Evolutionary conservation across 2,888 invertebrate species (phyloP), one percentile per base, ranked within the genome.

Genomic region (Folsomia manolachei): DNA sequence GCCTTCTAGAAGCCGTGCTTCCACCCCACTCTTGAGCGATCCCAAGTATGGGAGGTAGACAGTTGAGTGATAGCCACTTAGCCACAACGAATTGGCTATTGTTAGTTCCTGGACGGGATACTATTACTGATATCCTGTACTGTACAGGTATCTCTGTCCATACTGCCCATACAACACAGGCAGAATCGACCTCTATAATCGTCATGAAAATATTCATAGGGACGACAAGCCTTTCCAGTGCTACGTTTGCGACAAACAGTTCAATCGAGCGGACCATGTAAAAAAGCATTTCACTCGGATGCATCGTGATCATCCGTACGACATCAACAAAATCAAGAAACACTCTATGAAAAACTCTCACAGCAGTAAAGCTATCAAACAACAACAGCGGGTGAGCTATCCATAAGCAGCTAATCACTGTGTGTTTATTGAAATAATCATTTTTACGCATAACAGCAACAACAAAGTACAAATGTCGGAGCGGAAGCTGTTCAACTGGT

Each of bases 171-270:
- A 95, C 84, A 93, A 94, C 27, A 95, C 95, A 18, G 95, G 95
- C 85, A 88, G 95, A 19, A 88, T 94, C 77, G 95, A 95, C 85
- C 87, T 95, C 62, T 95, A 92, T 84, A 94, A 94, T 56, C 88
- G 95, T 51, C 95, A 95, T 84, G 94, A 95, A 85, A 95, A 94
- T 84, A 95, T 95, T 78, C 95, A 95, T 83, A 89, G 94, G 81
- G 94, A 94, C 83, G 94, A 95, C 83, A 95, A 95, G 83, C 95
- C 95, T 4, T 95, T 95, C 83, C 93, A 94, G 83, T 95, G 95
- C 84, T 95, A 95, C 83, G 90, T 94, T 39, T 95, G 95, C 83
- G 90, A 91, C 83, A 94, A 95, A 84, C 93, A 94, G 84, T 95
- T 95, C 86, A 95, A 95, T 84, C 88, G 95, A 68, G 95, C 95